Percentiles rank a stretch among this genome's conserved stretches.
Conservation (phyloP, 2,888 invertebrate genomes). For the Hymenopus coronatus region DNA sequence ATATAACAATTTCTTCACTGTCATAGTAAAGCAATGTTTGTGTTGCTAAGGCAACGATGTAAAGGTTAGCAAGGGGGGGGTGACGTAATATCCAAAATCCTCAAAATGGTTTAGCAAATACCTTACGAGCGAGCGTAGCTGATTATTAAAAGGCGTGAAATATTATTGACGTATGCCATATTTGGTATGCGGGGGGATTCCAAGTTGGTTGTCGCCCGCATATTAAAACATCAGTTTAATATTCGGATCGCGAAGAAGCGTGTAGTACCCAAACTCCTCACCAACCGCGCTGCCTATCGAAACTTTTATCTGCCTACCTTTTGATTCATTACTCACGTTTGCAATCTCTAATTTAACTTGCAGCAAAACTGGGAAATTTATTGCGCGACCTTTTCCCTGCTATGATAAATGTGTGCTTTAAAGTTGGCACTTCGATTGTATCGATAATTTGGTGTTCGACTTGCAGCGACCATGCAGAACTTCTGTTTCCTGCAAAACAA, state of each 20-base stretch:
- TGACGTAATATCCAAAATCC: too few species aligned
- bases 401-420: background rate
- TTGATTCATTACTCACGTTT: background rate
- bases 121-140: too few species aligned
- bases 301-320: background rate
- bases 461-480: background rate
- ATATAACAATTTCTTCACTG: too few species aligned
- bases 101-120: too few species aligned
- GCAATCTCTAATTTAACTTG: background rate
- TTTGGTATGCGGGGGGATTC: too few species aligned
- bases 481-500: background rate
- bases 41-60: too few species aligned
- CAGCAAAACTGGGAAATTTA: background rate
- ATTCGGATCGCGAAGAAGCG: background rate
- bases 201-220: conserved; percentile 6
- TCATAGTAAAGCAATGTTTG: too few species aligned
- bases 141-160: background rate
- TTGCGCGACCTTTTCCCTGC: background rate
- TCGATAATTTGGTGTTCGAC: background rate
- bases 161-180: background rate
- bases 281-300: background rate
- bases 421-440: background rate
- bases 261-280: background rate
- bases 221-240: conserved; percentile 14
- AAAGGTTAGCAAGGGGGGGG: too few species aligned